These are phyloP conservation scores for Ophthalmotilapia sp. DNA, from an alignment of 2,113 vertebrate genomes.

Conservation along the genomic window DNA sequence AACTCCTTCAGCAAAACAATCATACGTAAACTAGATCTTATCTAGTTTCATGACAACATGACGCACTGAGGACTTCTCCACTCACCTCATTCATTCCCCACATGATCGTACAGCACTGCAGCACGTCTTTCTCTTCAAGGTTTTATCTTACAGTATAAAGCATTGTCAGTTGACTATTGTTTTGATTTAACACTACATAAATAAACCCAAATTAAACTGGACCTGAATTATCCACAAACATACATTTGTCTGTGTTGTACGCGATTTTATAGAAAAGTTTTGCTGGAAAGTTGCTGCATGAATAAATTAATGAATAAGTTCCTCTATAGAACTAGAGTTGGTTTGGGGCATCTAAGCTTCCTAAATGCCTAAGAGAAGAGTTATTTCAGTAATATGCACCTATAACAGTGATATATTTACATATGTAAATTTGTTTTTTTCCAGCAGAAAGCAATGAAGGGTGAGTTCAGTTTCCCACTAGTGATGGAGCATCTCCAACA, in stretches of 20 bases:
- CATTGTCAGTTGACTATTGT: not conserved
- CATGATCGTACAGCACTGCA: not conserved
- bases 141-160: not conserved
- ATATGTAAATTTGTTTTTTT: accelerated
- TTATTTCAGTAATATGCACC: not conserved
- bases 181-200: not conserved
- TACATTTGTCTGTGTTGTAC: not conserved
- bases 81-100: not conserved
- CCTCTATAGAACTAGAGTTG: not conserved
- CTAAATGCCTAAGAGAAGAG: not conserved
- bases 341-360: not conserved
- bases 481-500: not conserved
- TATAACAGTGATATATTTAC: not conserved
- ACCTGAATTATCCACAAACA: not conserved
- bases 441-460: not conserved
- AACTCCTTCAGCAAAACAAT: not conserved
- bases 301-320: not conserved
- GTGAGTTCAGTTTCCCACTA: not conserved
- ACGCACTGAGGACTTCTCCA: not conserved
- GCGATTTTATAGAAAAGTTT: not conserved
- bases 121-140: not conserved
- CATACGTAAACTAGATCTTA: not conserved
- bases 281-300: not conserved
- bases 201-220: not conserved
- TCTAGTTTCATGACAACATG: not conserved